These are phyloP conservation scores for Netelia virgata DNA, from an alignment of 2,888 invertebrate species.

Conservation along the genomic window DNA sequence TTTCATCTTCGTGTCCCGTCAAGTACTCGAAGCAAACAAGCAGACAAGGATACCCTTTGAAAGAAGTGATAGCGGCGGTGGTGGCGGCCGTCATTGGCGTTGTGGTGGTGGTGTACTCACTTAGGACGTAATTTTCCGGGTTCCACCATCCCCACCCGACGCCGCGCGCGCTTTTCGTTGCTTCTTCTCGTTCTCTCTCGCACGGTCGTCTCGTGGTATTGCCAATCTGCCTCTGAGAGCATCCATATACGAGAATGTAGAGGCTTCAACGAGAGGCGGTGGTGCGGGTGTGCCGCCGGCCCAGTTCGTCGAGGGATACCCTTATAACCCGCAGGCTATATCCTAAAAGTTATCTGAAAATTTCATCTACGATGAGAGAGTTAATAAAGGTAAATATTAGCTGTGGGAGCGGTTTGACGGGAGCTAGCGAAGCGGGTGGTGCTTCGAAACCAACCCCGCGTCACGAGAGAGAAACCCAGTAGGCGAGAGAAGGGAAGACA, in stretches of 20 bases:
- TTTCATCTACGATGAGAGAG: conserved; percentile 84
- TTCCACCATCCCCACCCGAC: no score
- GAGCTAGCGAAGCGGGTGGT: conserved; percentile 76
- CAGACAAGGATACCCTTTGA: not conserved
- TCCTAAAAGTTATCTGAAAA: conserved; percentile 84
- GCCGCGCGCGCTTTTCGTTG: not conserved
- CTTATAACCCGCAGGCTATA: conserved; percentile 82
- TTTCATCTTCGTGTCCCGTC: not conserved
- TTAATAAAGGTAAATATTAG: conserved; percentile 85
- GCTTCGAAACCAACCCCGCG: conserved; percentile 74
- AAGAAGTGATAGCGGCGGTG: conserved; percentile 5
- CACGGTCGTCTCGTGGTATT: conserved; percentile 56
- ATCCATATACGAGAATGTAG: conserved; percentile 70
- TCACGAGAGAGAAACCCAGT: conserved; percentile 33
- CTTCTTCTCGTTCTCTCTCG: conserved; percentile 7
- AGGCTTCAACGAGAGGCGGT: conserved; percentile 49
- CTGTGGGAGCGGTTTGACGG: conserved; percentile 83
- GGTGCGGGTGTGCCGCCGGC: conserved; percentile 25
- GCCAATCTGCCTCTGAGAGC: conserved; percentile 81
- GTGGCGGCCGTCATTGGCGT: not conserved
- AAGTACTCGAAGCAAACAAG: not conserved
- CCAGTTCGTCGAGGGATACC: conserved; percentile 76
- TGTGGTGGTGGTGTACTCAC: conserved; percentile 30
- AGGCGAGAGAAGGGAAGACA: conserved; percentile 33
- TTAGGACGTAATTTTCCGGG: conserved; percentile 37